Evolutionary conservation across 2,113 vertebrate species (phyloP).

Genomic region (Rhineura floridana): DNA sequence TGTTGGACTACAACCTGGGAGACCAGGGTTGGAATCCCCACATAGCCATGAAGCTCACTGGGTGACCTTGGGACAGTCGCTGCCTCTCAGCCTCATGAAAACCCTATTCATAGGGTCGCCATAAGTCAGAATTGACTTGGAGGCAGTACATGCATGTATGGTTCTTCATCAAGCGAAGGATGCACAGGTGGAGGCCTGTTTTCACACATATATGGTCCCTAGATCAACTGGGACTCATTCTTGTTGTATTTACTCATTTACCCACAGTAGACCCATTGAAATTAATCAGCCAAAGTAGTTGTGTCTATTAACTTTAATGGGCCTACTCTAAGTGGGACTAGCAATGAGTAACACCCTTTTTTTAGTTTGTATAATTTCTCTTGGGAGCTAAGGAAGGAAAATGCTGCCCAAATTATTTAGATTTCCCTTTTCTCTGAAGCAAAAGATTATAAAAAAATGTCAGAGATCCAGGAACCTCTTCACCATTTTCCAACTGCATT

Average conservation of each 20-base stretch:
- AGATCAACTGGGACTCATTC: neutral
- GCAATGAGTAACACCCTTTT: too few relatives aligned
- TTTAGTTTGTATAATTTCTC: conserved; percentile 10
- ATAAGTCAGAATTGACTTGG: too few relatives aligned
- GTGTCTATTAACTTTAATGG: too few relatives aligned
- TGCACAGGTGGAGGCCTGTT: neutral
- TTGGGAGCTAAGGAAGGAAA: neutral
- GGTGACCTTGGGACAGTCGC: too few relatives aligned
- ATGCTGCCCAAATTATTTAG: neutral
- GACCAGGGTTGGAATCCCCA: too few relatives aligned
- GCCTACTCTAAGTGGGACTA: too few relatives aligned
- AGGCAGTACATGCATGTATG: neutral
- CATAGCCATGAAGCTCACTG: too few relatives aligned
- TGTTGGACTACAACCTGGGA: too few relatives aligned
- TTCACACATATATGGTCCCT: neutral
- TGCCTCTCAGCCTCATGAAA: too few relatives aligned
- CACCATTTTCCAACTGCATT: neutral
- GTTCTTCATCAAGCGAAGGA: neutral
- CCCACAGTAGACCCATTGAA: too few relatives aligned
- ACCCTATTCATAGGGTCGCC: too few relatives aligned
- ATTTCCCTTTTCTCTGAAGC: neutral
- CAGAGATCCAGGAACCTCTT: conserved; percentile 11
- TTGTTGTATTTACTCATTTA: neutral
- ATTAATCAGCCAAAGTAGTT: too few relatives aligned
- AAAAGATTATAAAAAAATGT: conserved; percentile 41